These are phyloP conservation scores for Dichetophora obliterata DNA, from an alignment of 2,888 invertebrate species.

Conservation along the genomic window DNA sequence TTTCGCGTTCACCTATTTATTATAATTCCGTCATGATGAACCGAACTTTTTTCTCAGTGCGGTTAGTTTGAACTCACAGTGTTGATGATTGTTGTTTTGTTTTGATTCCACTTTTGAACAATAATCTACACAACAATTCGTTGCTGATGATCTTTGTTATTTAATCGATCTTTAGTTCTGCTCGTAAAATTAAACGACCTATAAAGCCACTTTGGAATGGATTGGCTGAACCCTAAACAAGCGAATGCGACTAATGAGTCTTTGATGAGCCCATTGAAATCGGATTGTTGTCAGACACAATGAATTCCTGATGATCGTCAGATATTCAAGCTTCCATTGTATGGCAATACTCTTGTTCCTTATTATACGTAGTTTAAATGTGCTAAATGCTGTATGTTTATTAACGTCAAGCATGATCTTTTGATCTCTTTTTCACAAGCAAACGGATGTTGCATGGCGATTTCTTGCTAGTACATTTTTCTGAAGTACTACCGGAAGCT, in stretches of 20 bases:
- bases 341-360: not conserved
- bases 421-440: not conserved
- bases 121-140: not conserved
- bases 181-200: conserved; percentile 15
- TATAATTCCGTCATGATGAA: too few relatives aligned
- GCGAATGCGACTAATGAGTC: not conserved
- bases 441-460: not conserved
- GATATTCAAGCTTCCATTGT: not conserved
- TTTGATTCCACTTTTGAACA: conserved; percentile 20
- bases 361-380: not conserved
- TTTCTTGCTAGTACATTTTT: not conserved
- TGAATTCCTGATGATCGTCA: conserved; percentile 3
- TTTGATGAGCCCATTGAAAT: not conserved
- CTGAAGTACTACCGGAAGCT: conserved; percentile 6
- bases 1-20: too few relatives aligned
- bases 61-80: not conserved
- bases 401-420: not conserved
- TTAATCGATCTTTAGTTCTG: conserved; percentile 9
- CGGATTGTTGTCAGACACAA: not conserved
- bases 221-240: not conserved
- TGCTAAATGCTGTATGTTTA: not conserved
- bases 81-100: conserved; percentile 6
- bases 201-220: not conserved
- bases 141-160: not conserved
- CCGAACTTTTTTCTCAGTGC: too few relatives aligned